Evolutionary conservation across 92 coral and sea anemone species (phyloP), one percentile per base, ranked within the genome.

Genomic region (Umimayanthus kanabou): DNA sequence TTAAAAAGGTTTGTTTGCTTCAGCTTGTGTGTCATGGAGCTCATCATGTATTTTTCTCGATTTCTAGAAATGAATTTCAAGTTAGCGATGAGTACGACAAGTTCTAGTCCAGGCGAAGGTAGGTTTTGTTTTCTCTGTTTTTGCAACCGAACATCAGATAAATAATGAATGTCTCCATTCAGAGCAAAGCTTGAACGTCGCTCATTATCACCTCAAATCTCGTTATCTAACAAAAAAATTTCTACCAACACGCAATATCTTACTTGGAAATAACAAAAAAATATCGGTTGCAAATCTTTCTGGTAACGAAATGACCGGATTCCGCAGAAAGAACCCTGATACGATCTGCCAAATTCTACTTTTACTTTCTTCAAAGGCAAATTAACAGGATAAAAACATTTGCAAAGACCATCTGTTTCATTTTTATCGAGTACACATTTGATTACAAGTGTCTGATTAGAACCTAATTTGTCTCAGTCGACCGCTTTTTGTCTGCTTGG

Each of bases 71-170:
- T 97, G 75, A 94, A 93, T 66, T 97, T 97, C 88, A 96, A 95
- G 90, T 66, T 97, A 79, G 99, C 99, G 33, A 97, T 97, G 97
- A 95, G 92, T 85, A 92, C 96, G 13, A 95, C 99, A 14, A 86
- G 92, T 79, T 88, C 96, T 53, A 77, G 61, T 16, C 87, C 94
- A 22, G 92, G 91, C 50, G 97, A 95, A 91, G 98, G 99, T 97
- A 87, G 4, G 91, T 73, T 69, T 40, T 87, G 61, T 81, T 80
- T 33, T 77, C 30, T 43, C 69, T 90, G 70, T 88, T 26, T 70
- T 84, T 86, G 85, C 88, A 79, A 42, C 79, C 85, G 67, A 81
- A 85, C 67, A 70, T 66, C 22, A 29, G 76, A 77, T 78, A 28
- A 55, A 66, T 73, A 82, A 84, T 90, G 85, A 87, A 90, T 84